Base-by-base conservation (phyloP, 92 coral and sea anemone genomes). In the Porites evermanni region DNA sequence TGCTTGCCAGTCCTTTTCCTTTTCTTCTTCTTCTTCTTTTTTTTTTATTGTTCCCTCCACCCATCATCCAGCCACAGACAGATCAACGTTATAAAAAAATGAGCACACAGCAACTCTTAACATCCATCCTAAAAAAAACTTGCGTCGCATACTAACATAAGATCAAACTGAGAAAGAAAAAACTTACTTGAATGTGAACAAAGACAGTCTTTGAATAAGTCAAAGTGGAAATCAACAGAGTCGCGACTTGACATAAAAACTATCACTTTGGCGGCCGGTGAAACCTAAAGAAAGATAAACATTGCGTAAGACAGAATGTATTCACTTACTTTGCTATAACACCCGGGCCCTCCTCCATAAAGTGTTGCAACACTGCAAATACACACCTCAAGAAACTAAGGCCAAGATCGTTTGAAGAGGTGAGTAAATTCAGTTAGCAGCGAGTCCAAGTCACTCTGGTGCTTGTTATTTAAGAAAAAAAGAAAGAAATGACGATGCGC, bases 161-260 rank as follows among this genome's bases (percentile, higher is more conserved):
- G 29, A 21, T 12, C 44, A 75, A 12, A 29, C 52, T 7, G n/a
- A 21, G 10, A 12, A 12, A 21, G 21, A 21, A 11, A 3, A 12
- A 21, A 38, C 79, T 83, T 21, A 83, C 87, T 61, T 3, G 79
- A 72, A 64, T 29, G 51, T 47, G 71, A 64, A 23, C 13, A 61
- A 21, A 83, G 59, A 47, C 78, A 68, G 8, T 77, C 79, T n/a
- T 72, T 70, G 77, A 95, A 93, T 12, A 95, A 76, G 52, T 85
- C 83, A 59, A 83, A 89, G 79, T 95, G 97, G 85, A 95, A 95
- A 83, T 95, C 97, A 60, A 95, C 98, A 13, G 98, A 97, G 74
- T 97, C 99, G 73, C 98, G 89, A 63, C 98, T 97, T 24, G 98
- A 93, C 54, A 97, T 80, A 74, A 97, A 97, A 26, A 97, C 92